These are phyloP conservation scores for Epinotia brunnichana DNA, from an alignment of 2,888 invertebrate species.

Conservation along the genomic window DNA sequence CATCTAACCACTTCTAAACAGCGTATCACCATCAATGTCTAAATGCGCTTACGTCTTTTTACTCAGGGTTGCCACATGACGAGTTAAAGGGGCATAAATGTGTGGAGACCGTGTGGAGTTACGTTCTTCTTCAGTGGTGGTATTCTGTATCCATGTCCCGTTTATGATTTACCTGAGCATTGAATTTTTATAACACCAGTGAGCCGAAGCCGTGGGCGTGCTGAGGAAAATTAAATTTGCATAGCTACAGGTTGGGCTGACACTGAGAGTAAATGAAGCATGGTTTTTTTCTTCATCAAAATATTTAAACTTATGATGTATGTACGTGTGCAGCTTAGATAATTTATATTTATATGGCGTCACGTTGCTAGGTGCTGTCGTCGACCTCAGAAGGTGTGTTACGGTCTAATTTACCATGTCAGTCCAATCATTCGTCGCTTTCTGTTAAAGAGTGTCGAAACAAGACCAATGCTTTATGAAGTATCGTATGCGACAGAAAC, in stretches of 20 bases:
- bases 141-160: conserved; percentile 41
- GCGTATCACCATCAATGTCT: neutral
- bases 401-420: neutral
- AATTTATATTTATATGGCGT: neutral
- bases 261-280: neutral
- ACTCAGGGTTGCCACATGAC: neutral
- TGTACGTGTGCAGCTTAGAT: no score
- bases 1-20: neutral
- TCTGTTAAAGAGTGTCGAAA: neutral
- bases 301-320: no score
- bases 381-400: neutral
- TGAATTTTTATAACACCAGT: conserved; percentile 57
- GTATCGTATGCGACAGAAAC: no score
- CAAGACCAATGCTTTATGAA: no score
- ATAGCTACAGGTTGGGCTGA: conserved; percentile 50
- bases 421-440: neutral
- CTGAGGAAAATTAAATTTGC: conserved; percentile 61
- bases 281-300: neutral
- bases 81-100: neutral
- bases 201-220: conserved; percentile 48
- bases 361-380: no score
- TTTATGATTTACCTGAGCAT: conserved; percentile 61
- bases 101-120: neutral
- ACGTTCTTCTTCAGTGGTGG: neutral
- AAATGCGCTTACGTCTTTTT: conserved; percentile 8